A percentile compares a stretch with the other conserved stretches of the same genome.
Evolutionary conservation across 2,113 vertebrate genomes (phyloP).

Genomic region (Pygoscelis antarcticus): DNA sequence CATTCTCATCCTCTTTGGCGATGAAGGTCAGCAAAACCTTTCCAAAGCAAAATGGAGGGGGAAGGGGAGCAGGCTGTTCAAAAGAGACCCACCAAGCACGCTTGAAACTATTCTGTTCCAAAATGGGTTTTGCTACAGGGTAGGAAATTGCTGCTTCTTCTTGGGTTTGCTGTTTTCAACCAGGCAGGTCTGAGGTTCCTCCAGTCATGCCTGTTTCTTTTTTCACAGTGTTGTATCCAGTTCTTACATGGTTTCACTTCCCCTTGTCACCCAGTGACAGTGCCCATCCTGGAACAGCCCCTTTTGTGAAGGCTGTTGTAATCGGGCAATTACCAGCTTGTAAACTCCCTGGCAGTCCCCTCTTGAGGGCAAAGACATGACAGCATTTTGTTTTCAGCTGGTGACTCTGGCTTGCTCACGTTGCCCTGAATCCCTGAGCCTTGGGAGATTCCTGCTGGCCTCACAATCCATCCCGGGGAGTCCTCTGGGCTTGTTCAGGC

Average conservation of each 20-base stretch:
- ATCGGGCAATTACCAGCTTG: background rate
- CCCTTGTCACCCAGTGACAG: accelerated
- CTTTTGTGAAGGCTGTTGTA: background rate
- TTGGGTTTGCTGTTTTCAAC: background rate
- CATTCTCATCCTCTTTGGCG: background rate
- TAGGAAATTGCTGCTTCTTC: background rate
- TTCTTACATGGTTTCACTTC: background rate
- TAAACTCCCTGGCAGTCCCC: slow-evolving; percentile 28
- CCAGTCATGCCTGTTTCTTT: background rate
- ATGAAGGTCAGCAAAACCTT: background rate
- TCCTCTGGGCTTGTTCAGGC: background rate
- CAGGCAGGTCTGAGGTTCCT: background rate
- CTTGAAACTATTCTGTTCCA: background rate
- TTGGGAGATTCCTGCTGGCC: background rate
- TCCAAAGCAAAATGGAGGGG: background rate
- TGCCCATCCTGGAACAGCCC: background rate
- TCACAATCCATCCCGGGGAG: background rate
- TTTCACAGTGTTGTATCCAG: background rate
- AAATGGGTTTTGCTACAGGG: background rate
- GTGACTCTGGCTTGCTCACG: background rate
- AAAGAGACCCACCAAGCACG: background rate
- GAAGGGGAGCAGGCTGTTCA: background rate
- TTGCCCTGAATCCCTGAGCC: background rate
- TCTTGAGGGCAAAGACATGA: background rate
- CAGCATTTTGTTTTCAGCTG: background rate